Conservation (phyloP, 2,797 vertebrate genomes). For the Florisuga fusca region DNA sequence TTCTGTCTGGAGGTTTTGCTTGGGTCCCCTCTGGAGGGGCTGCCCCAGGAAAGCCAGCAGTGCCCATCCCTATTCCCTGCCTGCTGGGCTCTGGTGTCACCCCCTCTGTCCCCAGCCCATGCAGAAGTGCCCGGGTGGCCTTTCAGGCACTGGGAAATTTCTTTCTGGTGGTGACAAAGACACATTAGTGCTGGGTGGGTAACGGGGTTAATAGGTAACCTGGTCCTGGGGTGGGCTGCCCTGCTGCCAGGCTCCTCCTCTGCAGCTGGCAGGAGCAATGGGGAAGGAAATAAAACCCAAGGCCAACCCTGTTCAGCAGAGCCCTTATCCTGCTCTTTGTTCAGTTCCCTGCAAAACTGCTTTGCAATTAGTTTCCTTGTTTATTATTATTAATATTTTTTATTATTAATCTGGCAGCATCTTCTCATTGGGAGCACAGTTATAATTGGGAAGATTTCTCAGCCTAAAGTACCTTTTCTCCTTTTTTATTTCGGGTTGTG, state of each 20-base stretch:
- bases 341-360: neutral
- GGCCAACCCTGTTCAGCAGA: neutral
- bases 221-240: neutral
- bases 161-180: neutral
- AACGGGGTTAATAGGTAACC: neutral
- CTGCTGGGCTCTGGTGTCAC: neutral
- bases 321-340: conserved; percentile 2
- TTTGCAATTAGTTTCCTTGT: neutral
- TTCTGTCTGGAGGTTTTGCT: neutral
- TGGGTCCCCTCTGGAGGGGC: neutral
- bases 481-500: too few species aligned
- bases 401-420: neutral
- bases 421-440: neutral
- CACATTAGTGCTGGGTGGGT: neutral
- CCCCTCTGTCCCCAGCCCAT: neutral
- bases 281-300: neutral
- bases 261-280: neutral
- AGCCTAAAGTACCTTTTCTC: neutral
- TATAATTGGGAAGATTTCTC: neutral
- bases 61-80: neutral
- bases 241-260: neutral
- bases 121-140: neutral
- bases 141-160: neutral
- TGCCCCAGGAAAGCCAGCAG: neutral
- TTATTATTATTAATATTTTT: neutral